Evolutionary conservation across 2,888 invertebrate species (phyloP).

Genomic region (Agriopis leucophaearia): DNA sequence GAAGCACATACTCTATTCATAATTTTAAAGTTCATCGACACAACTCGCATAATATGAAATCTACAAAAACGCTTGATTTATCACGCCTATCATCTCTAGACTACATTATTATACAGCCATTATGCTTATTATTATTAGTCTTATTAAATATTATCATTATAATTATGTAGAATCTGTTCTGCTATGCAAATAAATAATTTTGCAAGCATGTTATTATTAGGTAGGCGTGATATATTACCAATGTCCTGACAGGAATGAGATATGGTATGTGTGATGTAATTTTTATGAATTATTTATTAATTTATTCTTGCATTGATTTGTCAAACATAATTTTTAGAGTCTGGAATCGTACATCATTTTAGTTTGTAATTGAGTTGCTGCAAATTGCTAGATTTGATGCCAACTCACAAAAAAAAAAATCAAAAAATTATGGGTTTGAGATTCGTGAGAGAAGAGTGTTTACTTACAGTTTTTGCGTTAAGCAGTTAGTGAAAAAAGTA

Average conservation of each 20-base stretch:
- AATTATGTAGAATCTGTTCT: slow-evolving; percentile 33
- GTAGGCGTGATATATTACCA: slow-evolving; percentile 60
- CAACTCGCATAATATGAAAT: slow-evolving; percentile 12
- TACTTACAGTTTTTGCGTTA: too few relatives aligned
- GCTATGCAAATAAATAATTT: slow-evolving; percentile 71
- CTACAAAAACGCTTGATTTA: slow-evolving; percentile 26
- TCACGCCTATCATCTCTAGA: slow-evolving; percentile 20
- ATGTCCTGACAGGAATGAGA: slow-evolving; percentile 51
- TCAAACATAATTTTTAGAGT: slow-evolving; percentile 34
- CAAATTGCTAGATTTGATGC: slow-evolving; percentile 25
- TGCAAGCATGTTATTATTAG: slow-evolving; percentile 58
- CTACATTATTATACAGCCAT: slow-evolving; percentile 20
- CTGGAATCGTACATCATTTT: slow-evolving; percentile 25
- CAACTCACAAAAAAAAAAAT: slow-evolving; percentile 7
- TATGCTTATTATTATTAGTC: slow-evolving; percentile 35
- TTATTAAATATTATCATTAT: slow-evolving; percentile 32
- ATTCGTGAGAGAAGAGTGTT: too few relatives aligned
- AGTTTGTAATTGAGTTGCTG: slow-evolving; percentile 12
- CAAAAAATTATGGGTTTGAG: not conserved
- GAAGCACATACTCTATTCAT: slow-evolving; percentile 25
- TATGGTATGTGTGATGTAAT: slow-evolving; percentile 48
- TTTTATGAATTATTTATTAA: slow-evolving; percentile 44
- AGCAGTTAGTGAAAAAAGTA: too few relatives aligned
- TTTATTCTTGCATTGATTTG: slow-evolving; percentile 39
- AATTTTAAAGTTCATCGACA: slow-evolving; percentile 26